A percentile compares a stretch with the other conserved stretches of the same genome.
Conservation (phyloP, 1,140 invertebrate genomes). For the Tenebrio molitor region DNA sequence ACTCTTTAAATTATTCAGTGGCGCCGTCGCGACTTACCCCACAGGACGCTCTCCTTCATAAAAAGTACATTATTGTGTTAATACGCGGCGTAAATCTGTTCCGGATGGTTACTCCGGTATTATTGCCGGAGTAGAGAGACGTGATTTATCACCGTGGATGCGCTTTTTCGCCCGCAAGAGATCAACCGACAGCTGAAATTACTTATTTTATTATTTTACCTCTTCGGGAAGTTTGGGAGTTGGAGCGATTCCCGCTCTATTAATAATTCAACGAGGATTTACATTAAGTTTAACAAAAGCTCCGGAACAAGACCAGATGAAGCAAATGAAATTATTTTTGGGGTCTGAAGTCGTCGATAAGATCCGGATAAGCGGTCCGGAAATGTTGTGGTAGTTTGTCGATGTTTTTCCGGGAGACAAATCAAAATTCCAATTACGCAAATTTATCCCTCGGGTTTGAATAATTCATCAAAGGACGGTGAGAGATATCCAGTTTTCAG, state of each 20-base stretch:
- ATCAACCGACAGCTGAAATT: not conserved
- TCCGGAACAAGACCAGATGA: slow-evolving; percentile 3
- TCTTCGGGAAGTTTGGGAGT: slow-evolving; percentile 20
- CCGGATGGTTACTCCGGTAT: no score
- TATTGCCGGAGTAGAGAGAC: no score
- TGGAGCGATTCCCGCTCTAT: not conserved
- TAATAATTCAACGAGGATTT: slow-evolving; percentile 35
- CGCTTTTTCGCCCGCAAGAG: not conserved
- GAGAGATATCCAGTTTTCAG: slow-evolving; percentile 19
- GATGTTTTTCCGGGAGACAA: slow-evolving; percentile 2
- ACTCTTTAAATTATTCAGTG: not conserved
- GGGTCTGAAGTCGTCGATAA: no score
- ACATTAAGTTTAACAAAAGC: slow-evolving; percentile 29
- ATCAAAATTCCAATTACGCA: slow-evolving; percentile 23
- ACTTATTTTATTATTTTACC: slow-evolving; percentile 36
- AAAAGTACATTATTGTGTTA: no score
- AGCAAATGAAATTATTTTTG: slow-evolving; percentile 1
- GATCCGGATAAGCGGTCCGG: no score
- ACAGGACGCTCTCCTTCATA: no score
- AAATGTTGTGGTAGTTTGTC: no score
- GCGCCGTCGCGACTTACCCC: no score
- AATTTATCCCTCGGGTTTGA: not conserved
- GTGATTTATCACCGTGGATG: slow-evolving; percentile 5
- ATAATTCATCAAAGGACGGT: slow-evolving; percentile 31
- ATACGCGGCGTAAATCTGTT: no score